Conservation (phyloP, 2,888 invertebrate species). For the Cosmopolites sordidus region DNA sequence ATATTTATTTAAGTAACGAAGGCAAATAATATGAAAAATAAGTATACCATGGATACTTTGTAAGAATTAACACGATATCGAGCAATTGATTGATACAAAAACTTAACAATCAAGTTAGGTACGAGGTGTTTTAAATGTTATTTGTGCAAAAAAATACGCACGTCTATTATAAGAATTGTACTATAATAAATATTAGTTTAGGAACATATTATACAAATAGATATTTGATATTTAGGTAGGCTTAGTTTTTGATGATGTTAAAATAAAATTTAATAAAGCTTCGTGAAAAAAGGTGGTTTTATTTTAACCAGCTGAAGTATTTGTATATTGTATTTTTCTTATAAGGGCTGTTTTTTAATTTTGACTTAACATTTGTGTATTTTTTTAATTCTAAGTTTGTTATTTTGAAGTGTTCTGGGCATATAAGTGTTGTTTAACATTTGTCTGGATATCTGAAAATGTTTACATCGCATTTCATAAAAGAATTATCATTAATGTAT, state of each 20-base stretch:
- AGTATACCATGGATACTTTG: slow-evolving; percentile 31
- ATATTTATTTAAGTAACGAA: slow-evolving; percentile 41
- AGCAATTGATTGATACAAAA: not conserved
- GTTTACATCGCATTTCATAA: too few species aligned
- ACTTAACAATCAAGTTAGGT: slow-evolving; percentile 27
- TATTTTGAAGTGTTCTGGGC: too few species aligned
- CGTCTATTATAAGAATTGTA: slow-evolving; percentile 20
- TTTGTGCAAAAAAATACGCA: slow-evolving; percentile 20
- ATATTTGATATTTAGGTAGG: slow-evolving; percentile 52
- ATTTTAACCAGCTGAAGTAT: not conserved
- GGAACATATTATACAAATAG: slow-evolving; percentile 47
- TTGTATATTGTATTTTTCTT: too few species aligned
- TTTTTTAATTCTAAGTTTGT: too few species aligned
- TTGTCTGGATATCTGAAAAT: too few species aligned
- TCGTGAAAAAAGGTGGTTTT: slow-evolving; percentile 39
- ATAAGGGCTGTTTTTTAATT: too few species aligned
- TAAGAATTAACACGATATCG: not conserved
- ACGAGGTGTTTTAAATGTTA: slow-evolving; percentile 42
- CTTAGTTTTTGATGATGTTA: slow-evolving; percentile 52
- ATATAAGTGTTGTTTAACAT: too few species aligned
- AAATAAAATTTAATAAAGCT: slow-evolving; percentile 49
- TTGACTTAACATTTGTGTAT: too few species aligned
- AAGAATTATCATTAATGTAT: too few species aligned
- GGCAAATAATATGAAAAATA: slow-evolving; percentile 11
- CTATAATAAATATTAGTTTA: slow-evolving; percentile 30